Evolutionary conservation across 2,797 vertebrate genomes (phyloP), one percentile per base, ranked within the genome.

Genomic region (Fistularia commersonii): DNA sequence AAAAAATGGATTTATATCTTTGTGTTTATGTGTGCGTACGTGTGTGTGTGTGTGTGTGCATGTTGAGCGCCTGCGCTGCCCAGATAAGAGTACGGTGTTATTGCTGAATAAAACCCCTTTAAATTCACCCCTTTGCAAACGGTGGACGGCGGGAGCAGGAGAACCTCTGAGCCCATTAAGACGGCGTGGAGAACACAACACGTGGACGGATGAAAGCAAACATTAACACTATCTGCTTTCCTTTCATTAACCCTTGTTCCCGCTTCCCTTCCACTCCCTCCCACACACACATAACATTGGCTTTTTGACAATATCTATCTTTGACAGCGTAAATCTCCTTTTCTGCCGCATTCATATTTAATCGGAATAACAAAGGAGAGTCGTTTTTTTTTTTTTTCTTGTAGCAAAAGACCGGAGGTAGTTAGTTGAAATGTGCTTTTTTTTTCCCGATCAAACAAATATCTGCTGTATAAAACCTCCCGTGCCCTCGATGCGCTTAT

Each of bases 71-170:
- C 76, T 85, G 79, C 57, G 46, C 48, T 45, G 52, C 49, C 47
- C 7, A 64, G 80, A 83, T 85, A 83, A 83, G 79, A 57, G 45
- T 32, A 44, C 52, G 46, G 60, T 47, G 58, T 64, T 59, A 47
- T 38, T 49, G 52, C 57, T 40, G 54, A 59, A 79, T 65, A 69
- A 73, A 41, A 74, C 56, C 55, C 46, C 66, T 59, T 49, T 61
- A 56, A 67, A 38, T 50, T 50, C 7, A 1, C 32, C 49, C 49
- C 62, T 48, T 52, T 64, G 66, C 77, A 61, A 41, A 63, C 42
- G 72, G 61, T 64, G 69, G 66, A 72, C 69, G 54, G 64, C 63
- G 55, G 45, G 45, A 69, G 60, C 61, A 54, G 7, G 48, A 79
- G 63, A 74, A 52, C 67, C 59, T 57, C 62, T 73, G 67, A 72